These are phyloP conservation scores for Cyprinodon brontotheroides DNA, from an alignment of 2,113 vertebrate species.

Conservation along the genomic window DNA sequence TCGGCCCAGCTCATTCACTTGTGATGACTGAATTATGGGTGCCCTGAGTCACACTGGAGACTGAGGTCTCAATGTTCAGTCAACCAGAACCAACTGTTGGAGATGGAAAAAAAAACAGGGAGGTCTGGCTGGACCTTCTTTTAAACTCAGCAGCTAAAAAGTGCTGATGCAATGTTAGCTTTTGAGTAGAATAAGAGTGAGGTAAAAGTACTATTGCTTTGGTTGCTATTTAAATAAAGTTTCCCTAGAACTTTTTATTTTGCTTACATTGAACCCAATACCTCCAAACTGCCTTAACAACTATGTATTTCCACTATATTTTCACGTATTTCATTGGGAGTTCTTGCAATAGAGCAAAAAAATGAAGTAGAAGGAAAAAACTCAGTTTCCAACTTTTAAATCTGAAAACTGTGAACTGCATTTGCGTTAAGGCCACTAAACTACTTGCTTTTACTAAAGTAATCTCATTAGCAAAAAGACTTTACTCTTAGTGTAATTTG, in stretches of 20 bases:
- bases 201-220: conserved; percentile 18
- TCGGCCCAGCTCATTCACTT: conserved; percentile 66
- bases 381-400: no score
- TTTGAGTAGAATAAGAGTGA: conserved; percentile 7
- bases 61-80: conserved; percentile 57
- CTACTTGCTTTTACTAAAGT: no score
- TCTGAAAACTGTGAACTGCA: no score
- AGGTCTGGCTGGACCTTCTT: conserved; percentile 32
- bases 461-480: no score
- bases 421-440: no score
- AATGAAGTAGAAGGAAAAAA: no score
- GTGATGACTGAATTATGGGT: conserved; percentile 69
- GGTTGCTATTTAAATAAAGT: conserved; percentile 2
- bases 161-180: conserved; percentile 22
- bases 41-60: conserved; percentile 64
- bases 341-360: no score
- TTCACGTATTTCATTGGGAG: no score
- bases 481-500: no score
- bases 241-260: background rate
- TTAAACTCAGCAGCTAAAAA: conserved; percentile 4
- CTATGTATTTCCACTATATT: no score
- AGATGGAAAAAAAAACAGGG: conserved; percentile 35
- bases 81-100: conserved; percentile 64
- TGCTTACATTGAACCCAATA: background rate
- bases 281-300: background rate